These are phyloP conservation scores for Solea senegalensis DNA, from an alignment of 2,113 vertebrate species.

Conservation along the genomic window DNA sequence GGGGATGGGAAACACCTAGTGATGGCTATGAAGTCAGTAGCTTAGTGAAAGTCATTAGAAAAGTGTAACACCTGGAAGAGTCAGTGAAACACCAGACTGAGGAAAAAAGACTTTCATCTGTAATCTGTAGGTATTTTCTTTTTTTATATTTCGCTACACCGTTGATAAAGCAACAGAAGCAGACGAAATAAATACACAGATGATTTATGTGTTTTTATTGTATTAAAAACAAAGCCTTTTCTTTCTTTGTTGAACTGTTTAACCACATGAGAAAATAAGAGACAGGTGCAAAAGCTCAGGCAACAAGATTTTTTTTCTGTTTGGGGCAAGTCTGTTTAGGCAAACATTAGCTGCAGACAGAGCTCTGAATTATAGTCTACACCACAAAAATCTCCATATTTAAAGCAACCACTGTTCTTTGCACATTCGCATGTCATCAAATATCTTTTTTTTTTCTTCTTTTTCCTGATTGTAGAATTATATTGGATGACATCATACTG, in stretches of 20 bases:
- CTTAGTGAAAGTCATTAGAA: conserved; percentile 64
- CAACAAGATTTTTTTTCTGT: conserved; percentile 50
- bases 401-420: conserved; percentile 63
- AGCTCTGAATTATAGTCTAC: conserved; percentile 50
- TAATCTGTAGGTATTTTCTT: not conserved
- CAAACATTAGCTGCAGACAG: conserved; percentile 58
- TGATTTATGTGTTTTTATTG: not conserved
- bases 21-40: conserved; percentile 64
- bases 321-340: conserved; percentile 48
- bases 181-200: not conserved
- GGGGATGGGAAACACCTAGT: conserved; percentile 59
- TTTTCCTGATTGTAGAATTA: conserved; percentile 69
- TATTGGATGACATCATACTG: conserved; percentile 77
- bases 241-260: not conserved
- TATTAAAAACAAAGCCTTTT: not conserved
- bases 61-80: conserved; percentile 59
- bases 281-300: conserved; percentile 52
- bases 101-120: conserved; percentile 5
- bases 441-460: conserved; percentile 54
- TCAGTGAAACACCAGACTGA: conserved; percentile 39
- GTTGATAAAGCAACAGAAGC: not conserved
- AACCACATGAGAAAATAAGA: conserved; percentile 21
- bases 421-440: conserved; percentile 70
- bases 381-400: conserved; percentile 64
- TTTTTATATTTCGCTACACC: not conserved